Evolutionary conservation across 1,140 invertebrate species (phyloP), one percentile per base, ranked within the genome.

Genomic region (Neodiprion virginianus): DNA sequence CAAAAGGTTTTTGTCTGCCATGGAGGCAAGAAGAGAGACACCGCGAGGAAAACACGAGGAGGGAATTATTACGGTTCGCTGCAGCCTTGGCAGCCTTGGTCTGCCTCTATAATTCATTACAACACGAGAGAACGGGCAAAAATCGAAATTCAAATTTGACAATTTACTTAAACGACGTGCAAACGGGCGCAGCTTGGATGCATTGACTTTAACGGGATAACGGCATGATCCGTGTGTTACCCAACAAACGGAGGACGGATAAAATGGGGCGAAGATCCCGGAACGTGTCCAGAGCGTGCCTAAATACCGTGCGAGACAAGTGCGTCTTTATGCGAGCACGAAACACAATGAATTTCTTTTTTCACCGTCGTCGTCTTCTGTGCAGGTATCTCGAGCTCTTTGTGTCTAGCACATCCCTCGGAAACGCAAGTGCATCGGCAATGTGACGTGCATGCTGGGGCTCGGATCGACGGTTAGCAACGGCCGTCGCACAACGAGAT

Each of bases 381-480:
- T 61, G 53, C 5, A 17, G n/a, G 53, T 17, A 17, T 61, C n/a
- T 61, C 53, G 53, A 61, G 4, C 53, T 3, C 53, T 14, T 40
- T 40, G 28, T 40, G 28, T 8, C 11, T 61, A 40, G 11, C 53
- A 61, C 11, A 17, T 61, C 53, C 53, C 28, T 40, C 28, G 28
- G 28, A 40, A 40, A 40, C 53, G 53, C 53, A 61, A 61, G 53
- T 61, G 53, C 53, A 61, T 61, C 8, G 53, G 11, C 53, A 61
- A 61, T 61, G 53, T 61, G 53, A 61, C 53, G 53, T 8, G 53
- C 53, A 61, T 61, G 53, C 53, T 4, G 53, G 53, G 53, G 53
- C n/a, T 61, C 53, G n/a, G 53, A 61, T 61, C 53, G 53, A 61
- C 53, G 53, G 53, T 61, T 61, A 61, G 53, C 53, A 61, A 61